phyloP scores from a whole-genome alignment of 2,888 invertebrate species.

The Ernsta delagoae region DNA sequence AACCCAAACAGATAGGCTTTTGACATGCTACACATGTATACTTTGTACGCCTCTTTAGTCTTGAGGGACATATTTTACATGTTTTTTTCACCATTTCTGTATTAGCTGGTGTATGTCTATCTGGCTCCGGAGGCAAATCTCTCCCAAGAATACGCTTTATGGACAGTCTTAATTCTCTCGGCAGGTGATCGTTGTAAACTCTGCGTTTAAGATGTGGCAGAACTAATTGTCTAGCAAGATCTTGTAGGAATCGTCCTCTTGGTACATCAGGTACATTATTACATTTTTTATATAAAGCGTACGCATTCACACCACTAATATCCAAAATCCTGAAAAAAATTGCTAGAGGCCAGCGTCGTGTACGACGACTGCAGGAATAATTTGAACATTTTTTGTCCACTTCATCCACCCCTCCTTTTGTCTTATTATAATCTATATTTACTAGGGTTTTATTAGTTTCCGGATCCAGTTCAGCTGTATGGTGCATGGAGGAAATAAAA shows the following conservation, averaged over 20 bases:
- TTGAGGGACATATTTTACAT: not conserved
- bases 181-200: not conserved
- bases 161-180: not conserved
- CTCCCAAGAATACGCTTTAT: not conserved
- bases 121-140: not conserved
- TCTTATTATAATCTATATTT: slow-evolving; percentile 32
- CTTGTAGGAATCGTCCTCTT: not conserved
- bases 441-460: no score
- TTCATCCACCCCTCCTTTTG: slow-evolving; percentile 42
- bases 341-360: slow-evolving; percentile 8
- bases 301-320: slow-evolving; percentile 41
- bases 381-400: slow-evolving; percentile 37
- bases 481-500: no score
- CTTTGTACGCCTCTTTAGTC: not conserved
- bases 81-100: not conserved
- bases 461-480: no score
- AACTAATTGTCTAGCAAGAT: not conserved
- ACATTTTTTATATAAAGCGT: slow-evolving; percentile 40
- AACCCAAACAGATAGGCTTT: not conserved
- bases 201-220: not conserved
- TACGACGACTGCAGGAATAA: slow-evolving; percentile 39
- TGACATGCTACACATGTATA: not conserved
- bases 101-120: not conserved
- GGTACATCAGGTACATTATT: not conserved
- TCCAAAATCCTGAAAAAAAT: slow-evolving; percentile 9